Percentiles rank a stretch among this genome's conserved stretches.
These are phyloP conservation scores for Aegotheles bennettii DNA, from an alignment of 2,113 vertebrate genomes.

Conservation along the genomic window DNA sequence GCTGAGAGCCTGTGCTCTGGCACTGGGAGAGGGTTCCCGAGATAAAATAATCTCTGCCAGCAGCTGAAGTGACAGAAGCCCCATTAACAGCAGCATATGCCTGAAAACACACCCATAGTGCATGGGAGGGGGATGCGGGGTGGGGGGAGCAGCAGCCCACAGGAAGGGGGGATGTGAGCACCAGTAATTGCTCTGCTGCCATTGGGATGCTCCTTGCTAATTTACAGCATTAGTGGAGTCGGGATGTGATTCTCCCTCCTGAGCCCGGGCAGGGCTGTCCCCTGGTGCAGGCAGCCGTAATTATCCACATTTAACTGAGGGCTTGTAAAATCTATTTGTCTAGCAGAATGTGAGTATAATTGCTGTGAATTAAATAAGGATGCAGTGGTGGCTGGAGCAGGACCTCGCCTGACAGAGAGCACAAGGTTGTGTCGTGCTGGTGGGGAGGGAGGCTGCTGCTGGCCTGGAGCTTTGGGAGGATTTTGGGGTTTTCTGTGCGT, in stretches of 20 bases:
- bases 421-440: background rate
- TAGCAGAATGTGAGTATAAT: slow-evolving; percentile 25
- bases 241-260: background rate
- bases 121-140: background rate
- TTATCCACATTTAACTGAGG: slow-evolving; percentile 51
- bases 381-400: background rate
- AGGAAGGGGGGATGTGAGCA: slow-evolving; percentile 27
- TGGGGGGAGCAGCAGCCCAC: slow-evolving; percentile 8
- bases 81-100: slow-evolving; percentile 73
- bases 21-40: background rate
- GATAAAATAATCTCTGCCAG: slow-evolving; percentile 56
- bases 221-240: slow-evolving; percentile 41
- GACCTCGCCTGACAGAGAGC: background rate
- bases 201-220: slow-evolving; percentile 70
- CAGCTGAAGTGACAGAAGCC: slow-evolving; percentile 75
- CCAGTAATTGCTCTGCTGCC: slow-evolving; percentile 73
- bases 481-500: background rate
- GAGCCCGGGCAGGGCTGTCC: background rate
- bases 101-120: slow-evolving; percentile 32
- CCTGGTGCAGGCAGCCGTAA: slow-evolving; percentile 11
- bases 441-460: background rate
- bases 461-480: background rate
- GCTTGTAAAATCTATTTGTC: slow-evolving; percentile 65
- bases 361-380: slow-evolving; percentile 17
- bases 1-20: slow-evolving; percentile 18